phyloP scores from a whole-genome alignment of 1,140 invertebrate genomes.

The Trichomalopsis sarcophagae region DNA sequence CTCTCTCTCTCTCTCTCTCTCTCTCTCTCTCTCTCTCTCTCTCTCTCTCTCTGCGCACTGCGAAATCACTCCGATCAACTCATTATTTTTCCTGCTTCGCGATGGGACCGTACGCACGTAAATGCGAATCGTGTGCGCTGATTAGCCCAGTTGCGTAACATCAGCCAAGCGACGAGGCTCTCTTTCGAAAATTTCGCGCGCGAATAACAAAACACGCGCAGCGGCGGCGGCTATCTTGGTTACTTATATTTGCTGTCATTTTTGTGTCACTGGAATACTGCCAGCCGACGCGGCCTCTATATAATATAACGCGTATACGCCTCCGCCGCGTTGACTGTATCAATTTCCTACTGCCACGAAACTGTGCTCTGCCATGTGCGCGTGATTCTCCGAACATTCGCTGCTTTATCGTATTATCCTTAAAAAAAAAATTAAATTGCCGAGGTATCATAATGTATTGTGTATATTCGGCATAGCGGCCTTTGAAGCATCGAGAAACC shows the following conservation, averaged over 20 bases:
- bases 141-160: constrained; percentile 24
- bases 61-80: constrained; percentile 2
- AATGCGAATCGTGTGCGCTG: neutral
- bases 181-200: constrained; percentile 14
- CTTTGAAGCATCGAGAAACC: neutral
- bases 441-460: too few species aligned
- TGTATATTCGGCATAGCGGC: neutral
- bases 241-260: constrained; percentile 47
- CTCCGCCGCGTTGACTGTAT: neutral
- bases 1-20: too few species aligned
- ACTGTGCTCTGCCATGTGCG: constrained; percentile 8
- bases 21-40: too few species aligned
- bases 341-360: constrained; percentile 31
- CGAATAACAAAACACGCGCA: constrained; percentile 13
- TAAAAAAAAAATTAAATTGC: too few species aligned
- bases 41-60: neutral
- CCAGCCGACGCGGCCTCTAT: constrained; percentile 11
- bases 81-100: neutral
- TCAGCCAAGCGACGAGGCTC: neutral
- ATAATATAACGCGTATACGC: neutral
- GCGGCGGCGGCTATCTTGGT: constrained; percentile 11
- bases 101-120: neutral
- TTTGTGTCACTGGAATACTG: constrained; percentile 49
- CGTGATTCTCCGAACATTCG: neutral
- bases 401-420: neutral